These are phyloP conservation scores for Pomatorhinus ruficollis DNA, from an alignment of 2,113 vertebrate species.

Conservation along the genomic window DNA sequence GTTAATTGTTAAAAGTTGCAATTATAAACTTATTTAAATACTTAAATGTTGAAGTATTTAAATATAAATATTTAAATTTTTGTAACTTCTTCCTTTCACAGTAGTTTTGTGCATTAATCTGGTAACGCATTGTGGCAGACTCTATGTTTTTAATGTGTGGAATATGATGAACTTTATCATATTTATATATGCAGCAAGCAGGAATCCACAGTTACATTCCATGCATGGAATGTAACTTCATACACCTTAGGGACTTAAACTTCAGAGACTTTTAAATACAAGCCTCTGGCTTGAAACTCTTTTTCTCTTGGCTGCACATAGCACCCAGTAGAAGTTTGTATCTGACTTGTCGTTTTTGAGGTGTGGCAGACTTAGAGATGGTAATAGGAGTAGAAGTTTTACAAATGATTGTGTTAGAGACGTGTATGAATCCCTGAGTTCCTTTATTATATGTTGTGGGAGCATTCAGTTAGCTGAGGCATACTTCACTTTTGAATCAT, in stretches of 20 bases:
- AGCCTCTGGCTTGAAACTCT: constrained; percentile 38
- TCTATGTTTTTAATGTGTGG: background rate
- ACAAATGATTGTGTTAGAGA: constrained; percentile 59
- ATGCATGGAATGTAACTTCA: background rate
- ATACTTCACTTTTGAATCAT: constrained; percentile 77
- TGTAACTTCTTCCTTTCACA: background rate
- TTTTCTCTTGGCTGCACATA: constrained; percentile 54
- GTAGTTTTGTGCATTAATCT: background rate
- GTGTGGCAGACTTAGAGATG: constrained; percentile 56
- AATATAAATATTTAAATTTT: background rate
- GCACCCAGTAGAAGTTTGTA: constrained; percentile 54
- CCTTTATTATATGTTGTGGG: constrained; percentile 66
- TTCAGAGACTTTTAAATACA: constrained; percentile 41
- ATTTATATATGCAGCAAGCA: background rate
- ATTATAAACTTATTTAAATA: background rate
- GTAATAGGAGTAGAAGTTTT: constrained; percentile 47
- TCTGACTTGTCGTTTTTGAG: constrained; percentile 63
- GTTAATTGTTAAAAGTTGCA: background rate
- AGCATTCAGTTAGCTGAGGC: constrained; percentile 67
- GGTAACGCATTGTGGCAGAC: background rate
- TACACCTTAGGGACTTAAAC: constrained; percentile 55
- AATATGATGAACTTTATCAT: constrained; percentile 1
- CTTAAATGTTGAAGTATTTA: background rate
- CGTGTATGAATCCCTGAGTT: constrained; percentile 54
- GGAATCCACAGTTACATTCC: constrained; percentile 40